These are phyloP conservation scores for Tetrapedia diversipes DNA, from an alignment of 2,888 invertebrate species.

Conservation along the genomic window DNA sequence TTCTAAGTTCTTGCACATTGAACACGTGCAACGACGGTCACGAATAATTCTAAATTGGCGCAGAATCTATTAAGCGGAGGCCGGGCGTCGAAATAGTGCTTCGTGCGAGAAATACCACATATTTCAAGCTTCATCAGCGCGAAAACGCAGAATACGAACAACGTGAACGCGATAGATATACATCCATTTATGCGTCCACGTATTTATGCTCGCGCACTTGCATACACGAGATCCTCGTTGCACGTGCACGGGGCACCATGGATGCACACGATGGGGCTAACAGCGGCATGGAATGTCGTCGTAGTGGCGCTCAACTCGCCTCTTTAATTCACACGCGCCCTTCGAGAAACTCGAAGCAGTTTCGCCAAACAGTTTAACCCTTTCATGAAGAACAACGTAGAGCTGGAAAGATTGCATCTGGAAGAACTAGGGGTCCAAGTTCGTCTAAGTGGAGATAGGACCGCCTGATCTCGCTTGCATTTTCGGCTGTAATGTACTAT, in stretches of 20 bases:
- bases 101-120: background rate
- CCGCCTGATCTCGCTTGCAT: too few relatives aligned
- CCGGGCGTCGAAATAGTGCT: background rate
- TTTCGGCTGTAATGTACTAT: too few relatives aligned
- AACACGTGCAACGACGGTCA: background rate
- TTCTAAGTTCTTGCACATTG: too few relatives aligned
- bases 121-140: conserved; percentile 6
- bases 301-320: conserved; percentile 82
- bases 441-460: too few relatives aligned
- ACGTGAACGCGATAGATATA: conserved; percentile 30
- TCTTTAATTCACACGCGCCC: conserved; percentile 79
- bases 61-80: background rate
- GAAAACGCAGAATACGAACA: conserved; percentile 6
- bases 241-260: conserved; percentile 72
- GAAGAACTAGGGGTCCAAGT: too few relatives aligned
- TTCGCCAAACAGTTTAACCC: conserved; percentile 27
- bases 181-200: conserved; percentile 41
- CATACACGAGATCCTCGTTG: conserved; percentile 52
- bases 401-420: too few relatives aligned
- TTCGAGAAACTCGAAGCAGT: too few relatives aligned
- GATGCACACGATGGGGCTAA: conserved; percentile 74
- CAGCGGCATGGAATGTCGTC: conserved; percentile 82
- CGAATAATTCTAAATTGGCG: background rate
- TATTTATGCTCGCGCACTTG: conserved; percentile 30
- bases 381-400: too few relatives aligned